A percentile compares a stretch with the other conserved stretches of the same genome.
phyloP scores from a whole-genome alignment of 2,797 vertebrate genomes.

The Coracias cyanogaster region DNA sequence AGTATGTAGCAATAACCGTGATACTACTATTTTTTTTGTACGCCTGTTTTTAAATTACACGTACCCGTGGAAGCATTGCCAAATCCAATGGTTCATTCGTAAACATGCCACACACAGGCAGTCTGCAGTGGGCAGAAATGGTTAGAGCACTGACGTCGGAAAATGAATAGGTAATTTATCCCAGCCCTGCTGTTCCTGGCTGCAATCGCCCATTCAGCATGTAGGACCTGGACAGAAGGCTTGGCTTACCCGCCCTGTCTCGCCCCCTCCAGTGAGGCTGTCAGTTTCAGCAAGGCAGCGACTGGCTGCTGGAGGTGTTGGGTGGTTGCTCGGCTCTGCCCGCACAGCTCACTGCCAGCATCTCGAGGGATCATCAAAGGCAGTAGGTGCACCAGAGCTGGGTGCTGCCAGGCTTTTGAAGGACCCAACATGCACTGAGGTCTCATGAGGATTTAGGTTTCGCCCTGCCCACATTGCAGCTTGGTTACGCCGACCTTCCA shows the following conservation, averaged over 20 bases:
- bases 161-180: not conserved
- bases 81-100: not conserved
- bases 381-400: not conserved
- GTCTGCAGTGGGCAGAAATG: not conserved
- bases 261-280: not conserved
- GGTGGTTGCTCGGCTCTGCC: not conserved
- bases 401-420: not conserved
- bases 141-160: not conserved
- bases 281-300: fast-evolving
- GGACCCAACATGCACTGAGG: fast-evolving
- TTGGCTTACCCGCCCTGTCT: not conserved
- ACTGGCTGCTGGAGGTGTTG: fast-evolving
- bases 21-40: conserved; percentile 11
- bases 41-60: not conserved
- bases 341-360: not conserved
- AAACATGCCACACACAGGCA: not conserved
- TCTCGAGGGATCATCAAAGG: not conserved
- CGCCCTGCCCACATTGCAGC: fast-evolving
- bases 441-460: not conserved
- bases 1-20: conserved; percentile 62
- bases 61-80: not conserved
- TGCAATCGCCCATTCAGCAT: fast-evolving
- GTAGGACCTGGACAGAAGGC: not conserved
- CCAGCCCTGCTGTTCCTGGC: conserved; percentile 8
- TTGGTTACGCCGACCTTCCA: not conserved